These are phyloP conservation scores for Hycleus phaleratus DNA, from an alignment of 1,140 invertebrate genomes.

Conservation along the genomic window DNA sequence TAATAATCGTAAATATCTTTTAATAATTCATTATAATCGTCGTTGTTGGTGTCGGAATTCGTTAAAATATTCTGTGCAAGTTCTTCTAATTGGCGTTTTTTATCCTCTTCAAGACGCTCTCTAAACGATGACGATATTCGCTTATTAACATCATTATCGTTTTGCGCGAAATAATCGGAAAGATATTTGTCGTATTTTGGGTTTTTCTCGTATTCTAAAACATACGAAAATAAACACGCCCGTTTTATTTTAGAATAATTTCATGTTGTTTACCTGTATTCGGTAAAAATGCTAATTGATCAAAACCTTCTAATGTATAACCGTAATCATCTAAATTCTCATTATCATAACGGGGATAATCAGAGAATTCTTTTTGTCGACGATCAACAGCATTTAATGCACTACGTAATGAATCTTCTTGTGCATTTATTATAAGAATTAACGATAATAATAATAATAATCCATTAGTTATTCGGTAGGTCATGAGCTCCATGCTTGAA, in stretches of 20 bases:
- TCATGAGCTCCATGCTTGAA: constrained; percentile 7
- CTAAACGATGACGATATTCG: constrained; percentile 45
- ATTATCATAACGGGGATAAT: constrained; percentile 21
- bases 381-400: constrained; percentile 43
- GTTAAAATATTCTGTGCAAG: constrained; percentile 49
- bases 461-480: not conserved
- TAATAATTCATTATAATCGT: constrained; percentile 48
- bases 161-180: constrained; percentile 22
- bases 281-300: constrained; percentile 24
- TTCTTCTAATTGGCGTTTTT: constrained; percentile 46
- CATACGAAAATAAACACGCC: not conserved
- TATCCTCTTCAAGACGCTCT: constrained; percentile 38
- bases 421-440: constrained; percentile 5
- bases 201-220: constrained; percentile 10
- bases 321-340: constrained; percentile 23
- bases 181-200: constrained; percentile 1
- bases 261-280: constrained; percentile 14
- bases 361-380: constrained; percentile 38
- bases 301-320: constrained; percentile 20
- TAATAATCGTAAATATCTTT: constrained; percentile 54
- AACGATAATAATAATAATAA: constrained; percentile 5
- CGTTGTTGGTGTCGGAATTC: constrained; percentile 44
- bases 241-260: not conserved
- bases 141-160: constrained; percentile 24
- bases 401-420: constrained; percentile 41